Evolutionary conservation across 2,888 invertebrate genomes (phyloP).

Genomic region (Sinodicranocentrus sp.): DNA sequence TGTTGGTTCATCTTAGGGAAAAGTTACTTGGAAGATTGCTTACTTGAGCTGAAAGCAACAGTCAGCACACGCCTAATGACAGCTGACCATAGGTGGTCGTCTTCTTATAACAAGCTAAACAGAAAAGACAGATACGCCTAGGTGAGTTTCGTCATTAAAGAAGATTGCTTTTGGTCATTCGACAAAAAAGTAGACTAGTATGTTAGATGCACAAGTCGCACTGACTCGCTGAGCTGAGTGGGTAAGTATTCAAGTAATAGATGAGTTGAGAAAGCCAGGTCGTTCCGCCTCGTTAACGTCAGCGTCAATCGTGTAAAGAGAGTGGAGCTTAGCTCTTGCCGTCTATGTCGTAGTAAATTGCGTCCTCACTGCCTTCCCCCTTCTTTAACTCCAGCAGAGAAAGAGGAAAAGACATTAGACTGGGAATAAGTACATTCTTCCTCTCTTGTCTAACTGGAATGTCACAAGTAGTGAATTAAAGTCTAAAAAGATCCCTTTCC

Average conservation of each 20-base stretch:
- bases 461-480: slow-evolving; percentile 20
- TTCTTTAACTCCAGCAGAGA: not conserved
- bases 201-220: not conserved
- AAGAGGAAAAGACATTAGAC: slow-evolving; percentile 13
- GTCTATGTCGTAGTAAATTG: slow-evolving; percentile 41
- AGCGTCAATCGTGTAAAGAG: slow-evolving; percentile 66
- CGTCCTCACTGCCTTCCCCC: slow-evolving; percentile 6
- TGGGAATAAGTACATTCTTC: not conserved
- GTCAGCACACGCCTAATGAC: slow-evolving; percentile 60
- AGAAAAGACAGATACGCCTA: slow-evolving; percentile 61
- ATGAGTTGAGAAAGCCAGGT: slow-evolving; percentile 60
- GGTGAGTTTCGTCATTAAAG: slow-evolving; percentile 62
- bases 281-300: slow-evolving; percentile 69
- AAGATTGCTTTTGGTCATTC: slow-evolving; percentile 69
- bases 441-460: slow-evolving; percentile 14
- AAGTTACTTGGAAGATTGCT: too few relatives aligned
- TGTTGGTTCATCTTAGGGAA: slow-evolving; percentile 39
- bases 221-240: not conserved
- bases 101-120: slow-evolving; percentile 26
- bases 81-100: slow-evolving; percentile 60
- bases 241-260: slow-evolving; percentile 27
- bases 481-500: not conserved
- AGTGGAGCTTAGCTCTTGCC: slow-evolving; percentile 28
- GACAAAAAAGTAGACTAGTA: slow-evolving; percentile 37
- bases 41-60: slow-evolving; percentile 47